Evolutionary conservation across 2,888 invertebrate species (phyloP).

Genomic region (Eupithecia exiguata): DNA sequence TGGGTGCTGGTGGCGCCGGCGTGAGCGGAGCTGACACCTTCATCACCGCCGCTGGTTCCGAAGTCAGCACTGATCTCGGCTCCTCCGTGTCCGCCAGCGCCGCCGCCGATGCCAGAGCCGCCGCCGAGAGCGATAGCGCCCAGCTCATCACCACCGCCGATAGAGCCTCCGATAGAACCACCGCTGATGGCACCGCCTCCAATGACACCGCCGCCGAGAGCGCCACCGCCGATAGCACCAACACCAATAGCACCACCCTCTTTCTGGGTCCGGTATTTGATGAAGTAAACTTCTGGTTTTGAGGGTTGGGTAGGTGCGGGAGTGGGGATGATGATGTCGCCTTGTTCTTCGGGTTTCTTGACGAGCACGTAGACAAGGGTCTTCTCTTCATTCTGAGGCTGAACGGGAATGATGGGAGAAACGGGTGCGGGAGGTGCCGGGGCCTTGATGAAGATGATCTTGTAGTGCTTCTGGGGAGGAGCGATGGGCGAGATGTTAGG

Average conservation of each 20-base stretch:
- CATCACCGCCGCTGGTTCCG: slow-evolving; percentile 64
- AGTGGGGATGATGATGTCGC: slow-evolving; percentile 90
- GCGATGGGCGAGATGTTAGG: slow-evolving; percentile 86
- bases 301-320: slow-evolving; percentile 92
- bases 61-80: slow-evolving; percentile 66
- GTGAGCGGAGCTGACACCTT: slow-evolving; percentile 60
- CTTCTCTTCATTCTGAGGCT: slow-evolving; percentile 93
- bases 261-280: slow-evolving; percentile 90
- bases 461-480: slow-evolving; percentile 94
- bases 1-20: slow-evolving; percentile 76
- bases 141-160: slow-evolving; percentile 62
- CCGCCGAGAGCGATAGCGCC: slow-evolving; percentile 60
- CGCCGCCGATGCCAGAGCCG: slow-evolving; percentile 56
- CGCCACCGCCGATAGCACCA: slow-evolving; percentile 55
- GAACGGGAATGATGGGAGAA: slow-evolving; percentile 91
- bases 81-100: slow-evolving; percentile 61
- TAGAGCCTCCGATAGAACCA: slow-evolving; percentile 63
- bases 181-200: slow-evolving; percentile 58
- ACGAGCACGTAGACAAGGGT: slow-evolving; percentile 94
- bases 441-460: slow-evolving; percentile 96
- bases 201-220: slow-evolving; percentile 54
- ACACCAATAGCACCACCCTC: slow-evolving; percentile 76
- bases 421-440: slow-evolving; percentile 92
- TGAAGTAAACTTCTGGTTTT: slow-evolving; percentile 96
- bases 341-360: slow-evolving; percentile 93